Conservation (phyloP, 2,888 invertebrate species). For the Eurytoma adleriae region DNA sequence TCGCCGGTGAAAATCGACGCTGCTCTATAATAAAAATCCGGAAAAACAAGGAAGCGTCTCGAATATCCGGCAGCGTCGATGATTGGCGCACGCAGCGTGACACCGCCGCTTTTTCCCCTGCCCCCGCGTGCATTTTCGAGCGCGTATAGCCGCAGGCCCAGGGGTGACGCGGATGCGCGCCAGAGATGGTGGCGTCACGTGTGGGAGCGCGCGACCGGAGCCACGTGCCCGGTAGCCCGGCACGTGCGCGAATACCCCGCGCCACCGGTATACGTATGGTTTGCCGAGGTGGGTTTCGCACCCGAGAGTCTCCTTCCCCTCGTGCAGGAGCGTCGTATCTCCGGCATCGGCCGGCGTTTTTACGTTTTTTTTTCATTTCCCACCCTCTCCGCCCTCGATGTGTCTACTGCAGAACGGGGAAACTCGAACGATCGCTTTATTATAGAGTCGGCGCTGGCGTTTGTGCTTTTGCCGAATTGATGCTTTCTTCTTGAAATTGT, state of each 20-base stretch:
- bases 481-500: no score
- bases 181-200: slow-evolving; percentile 15
- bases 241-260: background rate
- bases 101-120: slow-evolving; percentile 15
- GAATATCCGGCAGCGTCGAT: slow-evolving; percentile 33
- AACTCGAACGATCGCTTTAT: slow-evolving; percentile 8
- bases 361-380: background rate
- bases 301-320: background rate
- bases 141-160: slow-evolving; percentile 18
- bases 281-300: background rate
- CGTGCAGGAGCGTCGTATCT: background rate
- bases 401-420: slow-evolving; percentile 1
- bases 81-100: slow-evolving; percentile 30
- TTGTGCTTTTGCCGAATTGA: no score
- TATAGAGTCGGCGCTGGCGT: background rate
- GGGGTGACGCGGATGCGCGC: background rate
- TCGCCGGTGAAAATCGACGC: slow-evolving; percentile 18
- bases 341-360: background rate
- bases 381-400: background rate
- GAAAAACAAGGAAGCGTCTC: slow-evolving; percentile 43
- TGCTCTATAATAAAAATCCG: slow-evolving; percentile 29
- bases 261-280: background rate
- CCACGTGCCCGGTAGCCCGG: slow-evolving; percentile 22
- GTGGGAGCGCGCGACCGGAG: slow-evolving; percentile 20
- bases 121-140: slow-evolving; percentile 8